Conservation (phyloP, 2,113 vertebrate genomes). For the Lasiurus cinereus region DNA sequence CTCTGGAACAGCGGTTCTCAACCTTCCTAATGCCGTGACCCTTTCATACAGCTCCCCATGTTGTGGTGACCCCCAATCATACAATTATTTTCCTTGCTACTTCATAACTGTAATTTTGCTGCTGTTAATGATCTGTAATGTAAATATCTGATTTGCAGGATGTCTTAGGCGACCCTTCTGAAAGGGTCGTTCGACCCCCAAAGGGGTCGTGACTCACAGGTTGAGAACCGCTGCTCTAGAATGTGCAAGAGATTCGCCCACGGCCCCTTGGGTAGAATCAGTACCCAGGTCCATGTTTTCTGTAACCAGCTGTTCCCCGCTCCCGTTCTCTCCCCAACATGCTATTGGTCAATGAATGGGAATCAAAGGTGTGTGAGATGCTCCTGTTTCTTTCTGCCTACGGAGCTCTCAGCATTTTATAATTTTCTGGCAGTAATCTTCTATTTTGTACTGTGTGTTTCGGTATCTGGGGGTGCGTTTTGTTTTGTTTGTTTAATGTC, state of each 20-base stretch:
- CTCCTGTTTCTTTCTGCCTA: background rate
- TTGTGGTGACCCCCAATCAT: no score
- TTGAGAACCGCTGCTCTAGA: background rate
- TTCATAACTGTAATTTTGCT: no score
- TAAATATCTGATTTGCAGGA: no score
- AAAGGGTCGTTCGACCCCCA: no score
- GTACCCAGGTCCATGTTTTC: background rate
- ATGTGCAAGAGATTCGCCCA: background rate
- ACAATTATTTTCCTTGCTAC: no score
- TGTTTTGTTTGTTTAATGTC: background rate
- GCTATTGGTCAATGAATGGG: background rate
- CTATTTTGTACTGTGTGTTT: background rate
- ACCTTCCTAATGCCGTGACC: no score
- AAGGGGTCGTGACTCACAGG: no score
- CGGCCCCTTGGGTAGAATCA: background rate
- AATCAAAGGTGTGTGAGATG: background rate
- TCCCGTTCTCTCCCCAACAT: background rate
- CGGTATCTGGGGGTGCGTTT: background rate
- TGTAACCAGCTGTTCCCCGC: background rate
- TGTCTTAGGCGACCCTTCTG: no score
- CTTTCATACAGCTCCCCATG: no score
- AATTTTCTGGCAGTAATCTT: conserved; percentile 18
- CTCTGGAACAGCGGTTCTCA: background rate
- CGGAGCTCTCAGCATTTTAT: background rate
- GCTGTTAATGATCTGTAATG: no score